A percentile compares a stretch with the other conserved stretches of the same genome.
Evolutionary conservation across 2,888 invertebrate genomes (phyloP).

Genomic region (Capitulum mitella): DNA sequence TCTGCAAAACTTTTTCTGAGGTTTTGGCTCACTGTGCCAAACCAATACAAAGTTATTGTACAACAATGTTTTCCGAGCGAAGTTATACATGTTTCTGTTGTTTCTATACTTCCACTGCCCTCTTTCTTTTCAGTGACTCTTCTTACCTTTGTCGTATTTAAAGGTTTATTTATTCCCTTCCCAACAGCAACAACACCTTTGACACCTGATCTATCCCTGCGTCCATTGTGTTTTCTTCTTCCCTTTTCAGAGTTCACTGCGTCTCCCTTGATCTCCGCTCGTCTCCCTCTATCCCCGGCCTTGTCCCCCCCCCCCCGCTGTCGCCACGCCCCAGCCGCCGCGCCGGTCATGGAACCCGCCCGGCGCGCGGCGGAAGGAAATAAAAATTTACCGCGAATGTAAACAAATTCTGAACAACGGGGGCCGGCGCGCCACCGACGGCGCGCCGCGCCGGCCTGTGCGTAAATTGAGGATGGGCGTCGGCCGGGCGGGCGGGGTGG

Average conservation of each 20-base stretch:
- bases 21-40: not conserved
- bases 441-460: not conserved
- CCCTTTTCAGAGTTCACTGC: too few species aligned
- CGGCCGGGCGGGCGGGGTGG: not conserved
- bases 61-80: not conserved
- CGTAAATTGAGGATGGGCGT: constrained; percentile 21
- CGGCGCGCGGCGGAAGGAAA: constrained; percentile 8
- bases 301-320: not conserved
- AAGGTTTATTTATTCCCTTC: too few species aligned
- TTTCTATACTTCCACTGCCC: not conserved
- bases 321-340: not conserved
- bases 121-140: not conserved
- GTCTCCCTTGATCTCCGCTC: too few species aligned
- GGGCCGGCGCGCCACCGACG: not conserved
- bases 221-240: too few species aligned
- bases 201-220: too few species aligned
- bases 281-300: too few species aligned
- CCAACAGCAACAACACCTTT: too few species aligned
- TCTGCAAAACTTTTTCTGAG: not conserved
- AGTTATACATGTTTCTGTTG: not conserved
- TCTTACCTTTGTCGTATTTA: too few species aligned
- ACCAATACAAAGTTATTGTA: not conserved
- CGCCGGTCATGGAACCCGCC: not conserved
- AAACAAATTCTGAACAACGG: not conserved
- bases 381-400: constrained; percentile 16